phyloP scores from a whole-genome alignment of 2,888 invertebrate species.

The Drosophila hamatofila region DNA sequence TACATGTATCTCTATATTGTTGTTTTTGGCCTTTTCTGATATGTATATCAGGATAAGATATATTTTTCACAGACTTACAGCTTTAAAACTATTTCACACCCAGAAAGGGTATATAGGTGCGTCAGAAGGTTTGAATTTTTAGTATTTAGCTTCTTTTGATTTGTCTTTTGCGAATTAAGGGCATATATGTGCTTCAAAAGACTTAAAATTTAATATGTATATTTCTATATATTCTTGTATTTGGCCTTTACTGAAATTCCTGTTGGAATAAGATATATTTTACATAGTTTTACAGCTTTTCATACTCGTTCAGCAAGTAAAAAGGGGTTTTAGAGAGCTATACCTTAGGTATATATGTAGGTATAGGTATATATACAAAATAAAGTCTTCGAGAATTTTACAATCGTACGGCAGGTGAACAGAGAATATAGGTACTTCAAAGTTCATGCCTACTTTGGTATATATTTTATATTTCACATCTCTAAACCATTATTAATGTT shows the following conservation, averaged over 20 bases:
- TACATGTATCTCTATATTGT: background rate
- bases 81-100: too few relatives aligned
- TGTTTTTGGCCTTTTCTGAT: background rate
- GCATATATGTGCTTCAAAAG: background rate
- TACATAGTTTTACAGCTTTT: background rate
- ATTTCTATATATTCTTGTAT: background rate
- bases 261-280: background rate
- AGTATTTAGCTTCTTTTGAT: too few relatives aligned
- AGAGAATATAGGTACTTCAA: background rate
- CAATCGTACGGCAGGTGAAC: background rate
- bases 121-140: background rate
- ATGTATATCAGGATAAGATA: too few relatives aligned
- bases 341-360: too few relatives aligned
- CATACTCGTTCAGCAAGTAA: background rate
- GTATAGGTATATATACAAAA: too few relatives aligned
- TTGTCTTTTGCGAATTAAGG: too few relatives aligned
- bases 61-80: background rate
- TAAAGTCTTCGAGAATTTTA: too few relatives aligned
- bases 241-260: background rate
- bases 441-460: background rate
- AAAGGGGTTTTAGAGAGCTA: background rate
- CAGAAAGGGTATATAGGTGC: background rate
- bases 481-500: background rate
- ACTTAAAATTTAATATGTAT: background rate
- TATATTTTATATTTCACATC: background rate